Evolutionary conservation across 2,797 vertebrate genomes (phyloP).

Genomic region (Crypturellus tataupa): DNA sequence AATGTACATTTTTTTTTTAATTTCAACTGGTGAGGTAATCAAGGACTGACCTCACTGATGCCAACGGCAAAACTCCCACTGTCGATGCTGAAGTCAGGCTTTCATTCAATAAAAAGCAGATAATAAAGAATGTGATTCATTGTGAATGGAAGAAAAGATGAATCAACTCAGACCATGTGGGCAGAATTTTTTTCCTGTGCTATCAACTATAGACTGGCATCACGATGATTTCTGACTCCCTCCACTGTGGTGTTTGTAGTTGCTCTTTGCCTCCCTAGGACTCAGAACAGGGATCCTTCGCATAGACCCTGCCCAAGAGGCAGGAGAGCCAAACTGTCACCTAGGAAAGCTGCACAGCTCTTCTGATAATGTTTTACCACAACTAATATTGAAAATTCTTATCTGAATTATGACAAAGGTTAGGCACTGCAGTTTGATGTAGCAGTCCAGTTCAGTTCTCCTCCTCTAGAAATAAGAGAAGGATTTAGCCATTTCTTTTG

Average conservation of each 20-base stretch:
- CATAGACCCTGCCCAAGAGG: rapidly evolving
- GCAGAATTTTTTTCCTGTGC: not conserved
- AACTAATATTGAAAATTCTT: not conserved
- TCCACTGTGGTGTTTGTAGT: not conserved
- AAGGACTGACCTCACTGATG: not conserved
- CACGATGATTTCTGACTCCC: not conserved
- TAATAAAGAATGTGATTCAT: slow-evolving; percentile 34
- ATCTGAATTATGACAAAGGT: not conserved
- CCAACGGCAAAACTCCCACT: slow-evolving; percentile 2
- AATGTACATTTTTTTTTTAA: not conserved
- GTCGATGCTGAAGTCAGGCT: not conserved
- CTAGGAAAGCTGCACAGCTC: not conserved
- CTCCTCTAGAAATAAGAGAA: not conserved
- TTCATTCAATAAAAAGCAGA: slow-evolving; percentile 50
- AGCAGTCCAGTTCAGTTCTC: not conserved
- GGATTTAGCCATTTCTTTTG: not conserved
- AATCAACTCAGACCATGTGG: slow-evolving; percentile 32
- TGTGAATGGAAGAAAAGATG: slow-evolving; percentile 22
- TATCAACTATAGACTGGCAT: not conserved
- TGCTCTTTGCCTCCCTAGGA: not conserved
- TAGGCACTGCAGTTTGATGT: not conserved
- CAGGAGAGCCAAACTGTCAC: not conserved
- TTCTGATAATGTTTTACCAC: not conserved
- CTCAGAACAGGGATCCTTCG: not conserved
- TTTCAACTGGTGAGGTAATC: not conserved